These are phyloP conservation scores for Drosophila limbata DNA, from an alignment of 2,888 invertebrate genomes.

Conservation along the genomic window DNA sequence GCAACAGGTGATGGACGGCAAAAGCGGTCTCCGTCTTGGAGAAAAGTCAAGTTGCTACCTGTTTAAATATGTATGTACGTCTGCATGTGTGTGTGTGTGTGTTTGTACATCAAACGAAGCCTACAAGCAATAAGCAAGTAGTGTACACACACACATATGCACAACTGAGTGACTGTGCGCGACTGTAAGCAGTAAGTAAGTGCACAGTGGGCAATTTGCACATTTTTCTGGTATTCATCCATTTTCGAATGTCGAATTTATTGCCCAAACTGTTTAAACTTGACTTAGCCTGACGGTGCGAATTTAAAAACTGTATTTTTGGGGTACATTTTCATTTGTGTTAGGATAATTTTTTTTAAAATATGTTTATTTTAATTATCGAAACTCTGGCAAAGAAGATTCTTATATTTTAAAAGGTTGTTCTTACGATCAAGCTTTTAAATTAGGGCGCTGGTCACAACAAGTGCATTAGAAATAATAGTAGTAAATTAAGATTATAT, in stretches of 20 bases:
- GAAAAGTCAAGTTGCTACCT: conserved; percentile 75
- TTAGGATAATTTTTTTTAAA: too few relatives aligned
- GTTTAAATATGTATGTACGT: conserved; percentile 31
- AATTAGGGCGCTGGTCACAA: too few relatives aligned
- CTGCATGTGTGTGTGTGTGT: conserved; percentile 12
- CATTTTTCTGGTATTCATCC: not conserved
- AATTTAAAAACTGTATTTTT: too few relatives aligned
- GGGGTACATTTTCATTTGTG: too few relatives aligned
- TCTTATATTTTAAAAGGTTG: too few relatives aligned
- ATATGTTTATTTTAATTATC: too few relatives aligned
- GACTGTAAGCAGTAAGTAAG: not conserved
- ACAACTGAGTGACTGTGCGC: conserved; percentile 6
- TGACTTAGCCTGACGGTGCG: too few relatives aligned
- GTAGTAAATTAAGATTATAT: too few relatives aligned
- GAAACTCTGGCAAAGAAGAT: too few relatives aligned
- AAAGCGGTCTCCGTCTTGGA: conserved; percentile 58
- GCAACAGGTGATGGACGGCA: conserved; percentile 73
- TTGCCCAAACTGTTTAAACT: too few relatives aligned
- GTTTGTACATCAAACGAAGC: conserved; percentile 52
- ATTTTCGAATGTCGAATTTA: not conserved
- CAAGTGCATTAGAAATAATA: too few relatives aligned
- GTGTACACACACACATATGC: conserved; percentile 8
- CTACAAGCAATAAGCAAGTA: conserved; percentile 41
- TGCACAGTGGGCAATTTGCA: not conserved
- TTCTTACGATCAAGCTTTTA: too few relatives aligned